Conservation (phyloP, 1,140 invertebrate genomes). For the Ostrea edulis region DNA sequence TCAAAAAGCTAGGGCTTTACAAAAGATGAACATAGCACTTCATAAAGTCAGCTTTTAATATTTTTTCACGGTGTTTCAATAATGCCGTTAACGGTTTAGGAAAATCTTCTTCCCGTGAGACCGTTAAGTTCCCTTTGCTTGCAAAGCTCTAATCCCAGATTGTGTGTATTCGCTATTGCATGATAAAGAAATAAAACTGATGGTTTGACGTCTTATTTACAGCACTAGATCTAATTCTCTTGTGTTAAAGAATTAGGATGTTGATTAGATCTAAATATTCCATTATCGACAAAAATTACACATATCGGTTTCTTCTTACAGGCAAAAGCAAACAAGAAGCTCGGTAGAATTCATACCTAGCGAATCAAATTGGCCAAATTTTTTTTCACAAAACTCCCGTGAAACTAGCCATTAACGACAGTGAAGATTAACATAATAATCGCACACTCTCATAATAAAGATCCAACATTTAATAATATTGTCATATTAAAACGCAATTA, state of each 20-base stretch:
- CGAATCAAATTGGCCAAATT: constrained; percentile 36
- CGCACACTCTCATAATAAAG: constrained; percentile 21
- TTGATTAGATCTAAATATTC: constrained; percentile 33
- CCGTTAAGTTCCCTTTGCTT: background rate
- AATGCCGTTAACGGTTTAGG: background rate
- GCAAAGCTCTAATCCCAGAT: background rate
- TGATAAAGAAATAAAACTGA: background rate
- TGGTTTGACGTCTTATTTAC: constrained; percentile 31
- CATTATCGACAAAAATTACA: constrained; percentile 39
- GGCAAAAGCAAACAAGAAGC: constrained; percentile 30
- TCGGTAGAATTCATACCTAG: constrained; percentile 29
- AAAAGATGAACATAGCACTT: constrained; percentile 19
- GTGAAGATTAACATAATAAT: constrained; percentile 33
- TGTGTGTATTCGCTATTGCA: constrained; percentile 20
- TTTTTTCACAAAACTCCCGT: constrained; percentile 29
- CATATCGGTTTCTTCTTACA: constrained; percentile 38
- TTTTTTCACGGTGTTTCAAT: constrained; percentile 18
- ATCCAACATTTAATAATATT: constrained; percentile 11
- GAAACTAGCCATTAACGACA: constrained; percentile 36
- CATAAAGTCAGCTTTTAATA: constrained; percentile 10
- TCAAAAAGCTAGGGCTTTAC: background rate
- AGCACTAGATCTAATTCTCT: constrained; percentile 33
- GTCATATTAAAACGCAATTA: constrained; percentile 28
- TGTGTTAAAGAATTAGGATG: constrained; percentile 35
- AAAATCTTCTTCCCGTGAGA: background rate